Conservation (phyloP, 1,140 invertebrate species). For the Drosophila truncata region DNA sequence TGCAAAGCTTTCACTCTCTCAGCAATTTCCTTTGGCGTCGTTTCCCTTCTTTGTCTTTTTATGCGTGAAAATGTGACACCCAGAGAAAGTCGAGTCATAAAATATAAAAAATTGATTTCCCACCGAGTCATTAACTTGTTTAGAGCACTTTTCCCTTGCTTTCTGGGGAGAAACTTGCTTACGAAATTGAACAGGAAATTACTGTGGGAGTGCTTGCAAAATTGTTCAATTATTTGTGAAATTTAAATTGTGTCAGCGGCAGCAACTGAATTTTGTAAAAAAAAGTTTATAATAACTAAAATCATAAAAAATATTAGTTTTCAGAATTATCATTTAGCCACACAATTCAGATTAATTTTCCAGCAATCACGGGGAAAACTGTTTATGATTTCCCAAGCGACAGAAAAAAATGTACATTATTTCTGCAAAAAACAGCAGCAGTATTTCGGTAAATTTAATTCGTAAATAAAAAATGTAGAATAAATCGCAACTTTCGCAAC, state of each 20-base stretch:
- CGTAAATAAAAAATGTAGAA: slow-evolving; percentile 2
- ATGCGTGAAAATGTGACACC: slow-evolving; percentile 48
- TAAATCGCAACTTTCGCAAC: slow-evolving; percentile 40
- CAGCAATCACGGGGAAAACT: slow-evolving; percentile 15
- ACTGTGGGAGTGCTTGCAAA: slow-evolving; percentile 9
- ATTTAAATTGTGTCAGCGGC: slow-evolving; percentile 29
- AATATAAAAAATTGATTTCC: slow-evolving; percentile 79
- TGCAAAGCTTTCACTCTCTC: slow-evolving; percentile 50
- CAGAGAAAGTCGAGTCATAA: slow-evolving; percentile 57
- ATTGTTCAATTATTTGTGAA: slow-evolving; percentile 53
- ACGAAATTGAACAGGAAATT: slow-evolving; percentile 25
- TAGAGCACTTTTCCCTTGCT: slow-evolving; percentile 21
- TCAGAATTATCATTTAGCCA: slow-evolving; percentile 11
- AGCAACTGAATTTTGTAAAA: slow-evolving; percentile 6
- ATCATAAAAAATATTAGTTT: slow-evolving; percentile 22
- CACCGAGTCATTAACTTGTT: slow-evolving; percentile 77
- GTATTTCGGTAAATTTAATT: slow-evolving; percentile 34
- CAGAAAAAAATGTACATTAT: slow-evolving; percentile 8
- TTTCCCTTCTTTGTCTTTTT: slow-evolving; percentile 38
- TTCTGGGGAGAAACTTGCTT: background rate
- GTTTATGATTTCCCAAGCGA: slow-evolving; percentile 41
- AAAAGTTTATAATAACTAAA: slow-evolving; percentile 11
- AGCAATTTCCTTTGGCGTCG: slow-evolving; percentile 38
- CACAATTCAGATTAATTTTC: slow-evolving; percentile 22
- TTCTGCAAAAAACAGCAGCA: slow-evolving; percentile 4